Evolutionary conservation across 2,888 invertebrate species (phyloP).

Genomic region (Alloscopus bannaensis): DNA sequence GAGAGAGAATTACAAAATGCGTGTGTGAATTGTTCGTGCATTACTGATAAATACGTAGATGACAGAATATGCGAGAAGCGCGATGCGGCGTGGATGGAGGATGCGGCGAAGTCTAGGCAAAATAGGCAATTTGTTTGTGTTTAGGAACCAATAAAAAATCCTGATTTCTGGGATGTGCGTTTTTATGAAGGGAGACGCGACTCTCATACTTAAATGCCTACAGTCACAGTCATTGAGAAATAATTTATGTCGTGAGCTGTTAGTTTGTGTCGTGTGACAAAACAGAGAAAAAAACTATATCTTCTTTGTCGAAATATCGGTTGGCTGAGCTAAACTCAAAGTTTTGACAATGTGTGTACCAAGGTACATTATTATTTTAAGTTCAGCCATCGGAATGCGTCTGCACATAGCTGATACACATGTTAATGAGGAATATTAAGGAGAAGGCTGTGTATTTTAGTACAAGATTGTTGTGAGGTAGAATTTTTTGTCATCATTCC

Average conservation of each 20-base stretch:
- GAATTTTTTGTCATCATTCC: neutral
- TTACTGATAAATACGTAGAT: neutral
- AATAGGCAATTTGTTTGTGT: conserved; percentile 2
- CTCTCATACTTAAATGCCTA: no score
- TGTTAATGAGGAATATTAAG: neutral
- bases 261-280: no score
- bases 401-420: neutral
- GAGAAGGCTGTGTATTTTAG: neutral
- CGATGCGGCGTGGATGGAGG: no score
- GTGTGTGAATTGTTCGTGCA: neutral
- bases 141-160: conserved; percentile 5
- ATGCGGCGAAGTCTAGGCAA: no score
- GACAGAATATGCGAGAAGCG: no score
- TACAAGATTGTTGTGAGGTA: neutral
- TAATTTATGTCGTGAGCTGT: no score
- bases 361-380: neutral
- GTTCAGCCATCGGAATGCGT: no score
- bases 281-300: no score
- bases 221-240: no score
- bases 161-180: no score
- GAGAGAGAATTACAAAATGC: neutral
- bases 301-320: neutral
- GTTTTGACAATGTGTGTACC: neutral
- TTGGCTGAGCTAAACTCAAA: neutral
- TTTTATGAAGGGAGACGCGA: no score